Evolutionary conservation across 92 coral and sea anemone species (phyloP), one percentile per base, ranked within the genome.

Genomic region (Actinernus sp.): DNA sequence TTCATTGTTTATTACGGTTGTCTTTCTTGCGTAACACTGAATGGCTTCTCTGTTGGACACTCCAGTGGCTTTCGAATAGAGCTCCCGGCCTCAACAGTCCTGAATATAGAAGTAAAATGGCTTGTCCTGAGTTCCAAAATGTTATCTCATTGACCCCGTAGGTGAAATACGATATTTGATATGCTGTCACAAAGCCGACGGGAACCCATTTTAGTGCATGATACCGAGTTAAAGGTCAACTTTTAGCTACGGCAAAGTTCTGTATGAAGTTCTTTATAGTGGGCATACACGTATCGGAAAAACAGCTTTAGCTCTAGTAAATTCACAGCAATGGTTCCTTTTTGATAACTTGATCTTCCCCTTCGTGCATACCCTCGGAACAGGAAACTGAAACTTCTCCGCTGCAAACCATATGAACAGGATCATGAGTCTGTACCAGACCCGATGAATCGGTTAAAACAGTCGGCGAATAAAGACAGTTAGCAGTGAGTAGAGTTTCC

Each of bases 111-210:
- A n/a, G n/a, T n/a, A n/a, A n/a, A n/a, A n/a, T n/a, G n/a, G n/a
- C n/a, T n/a, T n/a, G n/a, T n/a, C n/a, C n/a, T n/a, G n/a, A n/a
- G n/a, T 51, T 68, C 17, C 26, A 52, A 68, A 53, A 68, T 18
- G 63, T 68, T 53, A 68, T 34, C 36, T 38, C 52, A 28, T 51
- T 68, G 75, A 68, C 75, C 75, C 30, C 49, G 23, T 16, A 12
- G 20, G 51, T 68, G 75, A 68, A 68, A 68, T 55, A 20, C 39
- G 5, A 68, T 68, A 47, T 46, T 9, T 11, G 54, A 44, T 14
- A 23, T 23, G 14, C 51, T 68, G 75, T 21, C 60, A 36, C 75
- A 32, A 53, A 33, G 3, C 13, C 7, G 25, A 34, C 8, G 14
- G 14, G 41, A 34, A 34, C 8, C 14, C 41, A n/a, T n/a, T n/a